A percentile compares a stretch with the other conserved stretches of the same genome.
Conservation (phyloP, 2,797 vertebrate species). For the Phrynocephalus forsythii region DNA sequence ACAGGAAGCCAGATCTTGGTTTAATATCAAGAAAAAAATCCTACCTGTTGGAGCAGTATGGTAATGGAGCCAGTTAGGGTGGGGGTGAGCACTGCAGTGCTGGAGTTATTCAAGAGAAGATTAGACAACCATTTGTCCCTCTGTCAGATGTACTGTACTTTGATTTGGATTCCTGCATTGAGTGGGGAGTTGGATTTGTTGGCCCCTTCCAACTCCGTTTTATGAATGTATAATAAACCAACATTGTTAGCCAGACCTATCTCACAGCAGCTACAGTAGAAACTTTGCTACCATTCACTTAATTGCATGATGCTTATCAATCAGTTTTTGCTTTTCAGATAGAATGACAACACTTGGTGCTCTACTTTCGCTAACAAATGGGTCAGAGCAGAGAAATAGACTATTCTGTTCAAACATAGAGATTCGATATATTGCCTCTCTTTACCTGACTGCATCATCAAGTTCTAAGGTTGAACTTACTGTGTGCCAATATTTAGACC, state of each 20-base stretch:
- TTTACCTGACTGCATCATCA: conserved; percentile 69
- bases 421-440: conserved; percentile 58
- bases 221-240: no score
- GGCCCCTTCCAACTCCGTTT: no score
- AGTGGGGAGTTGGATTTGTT: no score
- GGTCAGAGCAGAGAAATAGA: conserved; percentile 60
- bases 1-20: no score
- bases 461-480: conserved; percentile 63
- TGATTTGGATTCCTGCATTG: no score
- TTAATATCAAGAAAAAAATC: no score
- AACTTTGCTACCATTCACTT: conserved; percentile 50
- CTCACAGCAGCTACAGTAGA: conserved; percentile 21
- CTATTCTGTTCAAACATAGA: conserved; percentile 67
- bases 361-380: conserved; percentile 58
- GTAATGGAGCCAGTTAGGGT: no score
- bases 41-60: no score
- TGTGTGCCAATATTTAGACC: conserved; percentile 60
- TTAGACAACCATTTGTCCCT: no score
- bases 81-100: no score
- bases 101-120: no score
- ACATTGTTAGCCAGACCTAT: conserved; percentile 58
- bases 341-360: conserved; percentile 58
- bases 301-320: conserved; percentile 38
- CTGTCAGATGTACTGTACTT: no score
- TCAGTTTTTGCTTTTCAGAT: conserved; percentile 61